These are phyloP conservation scores for Tichodroma muraria DNA, from an alignment of 2,113 vertebrate species.

Conservation along the genomic window DNA sequence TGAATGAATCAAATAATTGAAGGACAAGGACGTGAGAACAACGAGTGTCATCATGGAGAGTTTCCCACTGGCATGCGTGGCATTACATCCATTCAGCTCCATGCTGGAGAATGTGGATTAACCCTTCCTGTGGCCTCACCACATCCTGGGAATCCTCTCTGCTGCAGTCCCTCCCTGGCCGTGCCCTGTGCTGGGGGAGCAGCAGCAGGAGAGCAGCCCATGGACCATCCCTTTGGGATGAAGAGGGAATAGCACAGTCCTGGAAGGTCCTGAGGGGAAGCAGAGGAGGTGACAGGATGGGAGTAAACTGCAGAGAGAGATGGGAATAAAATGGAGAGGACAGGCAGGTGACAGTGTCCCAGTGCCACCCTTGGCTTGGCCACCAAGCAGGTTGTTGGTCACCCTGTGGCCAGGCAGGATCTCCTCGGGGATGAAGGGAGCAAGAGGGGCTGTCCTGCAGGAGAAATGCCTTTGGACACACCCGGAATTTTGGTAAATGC, in stretches of 20 bases:
- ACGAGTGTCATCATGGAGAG: background rate
- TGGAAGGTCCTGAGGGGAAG: background rate
- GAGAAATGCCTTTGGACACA: background rate
- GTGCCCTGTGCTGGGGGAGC: background rate
- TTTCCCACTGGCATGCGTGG: background rate
- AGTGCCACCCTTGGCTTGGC: background rate
- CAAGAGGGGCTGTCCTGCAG: background rate
- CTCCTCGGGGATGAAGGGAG: rapidly evolving
- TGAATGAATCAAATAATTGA: background rate
- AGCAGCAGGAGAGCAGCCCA: background rate
- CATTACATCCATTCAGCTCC: background rate
- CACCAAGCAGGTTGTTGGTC: background rate
- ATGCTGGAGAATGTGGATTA: background rate
- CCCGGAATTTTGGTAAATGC: background rate
- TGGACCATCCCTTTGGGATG: background rate
- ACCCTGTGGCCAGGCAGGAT: background rate
- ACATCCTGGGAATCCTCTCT: background rate
- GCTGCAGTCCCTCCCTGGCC: rapidly evolving
- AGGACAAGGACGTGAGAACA: background rate
- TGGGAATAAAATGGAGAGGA: background rate
- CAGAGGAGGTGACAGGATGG: background rate
- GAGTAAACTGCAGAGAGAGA: background rate
- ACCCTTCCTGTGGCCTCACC: background rate
- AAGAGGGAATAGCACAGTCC: background rate
- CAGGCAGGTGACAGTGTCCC: background rate